Conservation (phyloP, 2,888 invertebrate genomes). For the Ceraclea dissimilis region DNA sequence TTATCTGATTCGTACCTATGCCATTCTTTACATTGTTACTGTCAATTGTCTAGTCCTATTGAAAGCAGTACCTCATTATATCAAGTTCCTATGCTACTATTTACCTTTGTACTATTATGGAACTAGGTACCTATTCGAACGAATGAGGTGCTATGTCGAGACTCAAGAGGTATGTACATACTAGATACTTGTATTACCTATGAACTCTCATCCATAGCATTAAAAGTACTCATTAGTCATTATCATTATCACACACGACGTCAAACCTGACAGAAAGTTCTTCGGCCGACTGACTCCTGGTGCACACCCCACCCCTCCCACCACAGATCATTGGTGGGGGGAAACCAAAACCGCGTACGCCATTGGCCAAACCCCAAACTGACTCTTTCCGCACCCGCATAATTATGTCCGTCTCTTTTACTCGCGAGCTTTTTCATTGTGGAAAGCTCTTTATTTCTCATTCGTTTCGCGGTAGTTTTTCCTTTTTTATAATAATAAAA, state of each 20-base stretch:
- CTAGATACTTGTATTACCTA: too few relatives aligned
- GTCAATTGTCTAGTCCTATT: too few relatives aligned
- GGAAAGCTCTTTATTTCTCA: conserved; percentile 12
- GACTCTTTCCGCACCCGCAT: conserved; percentile 26
- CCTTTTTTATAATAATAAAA: conserved; percentile 7
- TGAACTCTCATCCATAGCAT: too few relatives aligned
- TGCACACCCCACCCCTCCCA: conserved; percentile 12
- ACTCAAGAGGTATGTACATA: too few relatives aligned
- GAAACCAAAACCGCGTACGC: conserved; percentile 25
- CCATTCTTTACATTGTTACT: too few relatives aligned
- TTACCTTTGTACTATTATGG: too few relatives aligned
- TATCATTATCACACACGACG: background rate
- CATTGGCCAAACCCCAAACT: conserved; percentile 27
- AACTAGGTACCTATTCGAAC: too few relatives aligned
- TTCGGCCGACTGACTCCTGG: conserved; percentile 12
- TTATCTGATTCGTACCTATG: too few relatives aligned
- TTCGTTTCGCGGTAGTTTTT: conserved; percentile 11
- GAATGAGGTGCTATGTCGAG: too few relatives aligned
- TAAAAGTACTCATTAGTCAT: too few relatives aligned
- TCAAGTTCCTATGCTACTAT: too few relatives aligned
- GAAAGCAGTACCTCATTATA: too few relatives aligned
- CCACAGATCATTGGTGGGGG: conserved; percentile 18
- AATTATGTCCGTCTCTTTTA: conserved; percentile 18
- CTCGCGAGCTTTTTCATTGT: conserved; percentile 7
- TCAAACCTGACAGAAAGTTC: background rate